Evolutionary conservation across 2,888 invertebrate genomes (phyloP).

Genomic region (Drosophila anceps): DNA sequence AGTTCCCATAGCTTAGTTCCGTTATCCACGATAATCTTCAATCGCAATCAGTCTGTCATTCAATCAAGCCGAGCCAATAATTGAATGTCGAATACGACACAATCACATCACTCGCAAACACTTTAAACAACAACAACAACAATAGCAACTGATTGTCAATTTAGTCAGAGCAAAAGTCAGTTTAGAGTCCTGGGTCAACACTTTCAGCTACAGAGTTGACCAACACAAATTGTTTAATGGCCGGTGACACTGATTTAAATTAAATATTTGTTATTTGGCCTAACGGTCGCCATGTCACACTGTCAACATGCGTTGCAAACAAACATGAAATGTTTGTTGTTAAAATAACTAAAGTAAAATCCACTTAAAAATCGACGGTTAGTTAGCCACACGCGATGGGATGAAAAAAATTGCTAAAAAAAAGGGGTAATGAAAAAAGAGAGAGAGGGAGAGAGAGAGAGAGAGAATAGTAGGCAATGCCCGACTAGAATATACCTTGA

Average conservation of each 20-base stretch:
- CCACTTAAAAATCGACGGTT: constrained; percentile 57
- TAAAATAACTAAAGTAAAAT: constrained; percentile 57
- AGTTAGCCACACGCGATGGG: constrained; percentile 39
- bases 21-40: neutral
- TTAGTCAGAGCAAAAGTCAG: neutral
- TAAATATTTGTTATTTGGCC: constrained; percentile 78
- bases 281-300: constrained; percentile 48
- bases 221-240: constrained; percentile 54
- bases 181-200: constrained; percentile 1
- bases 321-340: constrained; percentile 52
- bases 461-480: neutral
- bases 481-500: neutral
- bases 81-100: neutral
- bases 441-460: neutral
- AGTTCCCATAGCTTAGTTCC: neutral
- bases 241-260: constrained; percentile 76
- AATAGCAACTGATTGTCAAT: neutral
- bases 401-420: constrained; percentile 19
- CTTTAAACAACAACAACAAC: neutral
- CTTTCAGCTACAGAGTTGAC: constrained; percentile 26
- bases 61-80: neutral
- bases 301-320: constrained; percentile 62
- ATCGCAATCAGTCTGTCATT: neutral
- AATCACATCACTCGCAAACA: neutral
- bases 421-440: neutral